Evolutionary conservation across 2,113 vertebrate genomes (phyloP).

Genomic region (Rhinoptilus africanus): DNA sequence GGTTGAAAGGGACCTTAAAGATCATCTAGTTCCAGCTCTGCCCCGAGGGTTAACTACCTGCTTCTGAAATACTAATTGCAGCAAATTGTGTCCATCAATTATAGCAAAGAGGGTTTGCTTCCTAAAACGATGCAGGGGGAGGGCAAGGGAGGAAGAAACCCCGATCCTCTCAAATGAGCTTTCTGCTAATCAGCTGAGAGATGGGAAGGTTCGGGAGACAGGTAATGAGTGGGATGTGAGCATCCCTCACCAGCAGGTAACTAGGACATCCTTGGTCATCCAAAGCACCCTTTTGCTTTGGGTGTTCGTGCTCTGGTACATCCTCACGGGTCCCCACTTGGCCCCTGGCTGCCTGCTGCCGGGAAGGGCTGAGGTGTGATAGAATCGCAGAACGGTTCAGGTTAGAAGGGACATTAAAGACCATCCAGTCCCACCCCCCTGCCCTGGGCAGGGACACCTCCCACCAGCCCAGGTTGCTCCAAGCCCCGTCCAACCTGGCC

Average conservation of each 20-base stretch:
- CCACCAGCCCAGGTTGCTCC: no score
- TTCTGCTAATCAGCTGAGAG: neutral
- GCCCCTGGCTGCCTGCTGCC: neutral
- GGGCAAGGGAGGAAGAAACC: neutral
- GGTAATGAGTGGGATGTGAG: neutral
- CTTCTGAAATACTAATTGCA: conserved; percentile 58
- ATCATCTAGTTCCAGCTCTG: neutral
- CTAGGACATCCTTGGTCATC: accelerated
- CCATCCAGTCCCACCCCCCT: no score
- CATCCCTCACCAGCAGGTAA: neutral
- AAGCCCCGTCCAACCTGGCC: no score
- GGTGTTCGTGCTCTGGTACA: accelerated
- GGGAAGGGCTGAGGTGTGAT: neutral
- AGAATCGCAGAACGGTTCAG: no score
- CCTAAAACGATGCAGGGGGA: neutral
- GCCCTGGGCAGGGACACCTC: no score
- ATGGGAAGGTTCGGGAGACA: neutral
- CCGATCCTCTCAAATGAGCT: neutral
- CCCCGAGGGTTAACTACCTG: conserved; percentile 55
- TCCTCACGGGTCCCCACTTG: accelerated
- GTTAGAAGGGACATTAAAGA: no score
- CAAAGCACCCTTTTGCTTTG: neutral
- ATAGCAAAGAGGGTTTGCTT: neutral
- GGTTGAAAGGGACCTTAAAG: no score
- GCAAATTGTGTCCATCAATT: conserved; percentile 37